Conservation (phyloP, 1,140 invertebrate genomes). For the Solenopsis fugax region DNA sequence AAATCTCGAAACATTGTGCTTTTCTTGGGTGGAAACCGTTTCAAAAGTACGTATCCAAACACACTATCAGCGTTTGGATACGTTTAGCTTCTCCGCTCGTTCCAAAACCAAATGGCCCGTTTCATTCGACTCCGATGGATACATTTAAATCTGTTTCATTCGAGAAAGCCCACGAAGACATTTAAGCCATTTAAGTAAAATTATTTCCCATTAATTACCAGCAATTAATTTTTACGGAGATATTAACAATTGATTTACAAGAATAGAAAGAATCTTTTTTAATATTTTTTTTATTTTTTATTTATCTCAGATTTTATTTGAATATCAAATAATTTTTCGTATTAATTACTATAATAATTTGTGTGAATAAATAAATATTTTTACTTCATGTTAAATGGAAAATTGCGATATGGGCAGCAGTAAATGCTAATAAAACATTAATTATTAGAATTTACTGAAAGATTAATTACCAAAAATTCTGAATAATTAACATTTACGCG, state of each 20-base stretch:
- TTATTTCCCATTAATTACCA: not conserved
- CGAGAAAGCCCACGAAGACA: not conserved
- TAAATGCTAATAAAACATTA: too few relatives aligned
- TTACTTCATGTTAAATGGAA: not conserved
- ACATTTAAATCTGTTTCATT: constrained; percentile 1
- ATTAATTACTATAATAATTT: constrained; percentile 5
- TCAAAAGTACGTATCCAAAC: constrained; percentile 58
- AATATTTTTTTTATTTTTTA: not conserved
- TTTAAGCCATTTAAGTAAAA: not conserved
- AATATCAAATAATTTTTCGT: not conserved
- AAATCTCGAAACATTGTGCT: constrained; percentile 49
- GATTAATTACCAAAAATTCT: not conserved
- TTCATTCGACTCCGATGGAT: constrained; percentile 3
- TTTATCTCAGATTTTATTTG: not conserved
- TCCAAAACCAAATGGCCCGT: constrained; percentile 1
- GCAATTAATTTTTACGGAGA: not conserved
- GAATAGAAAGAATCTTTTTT: not conserved
- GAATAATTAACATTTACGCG: not conserved
- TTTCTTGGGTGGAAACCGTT: constrained; percentile 37
- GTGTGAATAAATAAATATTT: not conserved
- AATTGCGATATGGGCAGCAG: not conserved
- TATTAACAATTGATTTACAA: not conserved
- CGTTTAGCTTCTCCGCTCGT: constrained; percentile 9
- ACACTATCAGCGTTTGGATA: constrained; percentile 35
- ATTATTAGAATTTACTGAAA: not conserved